Base-by-base conservation (phyloP, 2,113 vertebrate species). In the Atherinomorus stipes region DNA sequence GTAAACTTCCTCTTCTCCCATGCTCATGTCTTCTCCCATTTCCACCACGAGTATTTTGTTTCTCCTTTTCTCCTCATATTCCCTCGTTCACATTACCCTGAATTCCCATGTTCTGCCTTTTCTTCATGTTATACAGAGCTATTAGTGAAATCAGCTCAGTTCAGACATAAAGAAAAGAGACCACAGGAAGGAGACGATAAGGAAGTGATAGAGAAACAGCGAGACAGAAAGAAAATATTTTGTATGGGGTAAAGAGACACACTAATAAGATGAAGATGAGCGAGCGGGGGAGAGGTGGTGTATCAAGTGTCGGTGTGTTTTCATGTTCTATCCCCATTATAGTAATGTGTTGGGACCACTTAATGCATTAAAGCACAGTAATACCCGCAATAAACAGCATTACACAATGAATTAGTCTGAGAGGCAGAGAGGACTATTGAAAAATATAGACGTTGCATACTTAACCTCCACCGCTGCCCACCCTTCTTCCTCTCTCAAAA, bases 281-380 rank as follows among this genome's bases (percentile, higher is more conserved):
- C 53, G 67, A 82, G 73, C 38, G 16, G 12, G 49, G 44, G 69
- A 74, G 74, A 67, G 67, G 64, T 4, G 52, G 76, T 85, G 86
- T 92, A 95, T 95, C 94, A 85, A 91, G 91, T 96, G 95, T 94
- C 95, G 88, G 78, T 68, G 28, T 94, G 94, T 95, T 95, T 95
- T 95, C 94, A 94, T 93, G 93, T 91, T 93, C 75, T 64, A 74
- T 73, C 66, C 61, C 94, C 93, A 95, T 96, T 96, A 95, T 93
- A 89, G 91, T 96, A 96, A 96, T 95, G 95, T 94, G 94, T 93
- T 83, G 70, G 84, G 76, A 86, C 93, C 94, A 95, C 94, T 95
- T 95, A 92, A 91, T 93, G 90, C 85, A 90, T 85, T 77, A 87
- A 90, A 90, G 89, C 76, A 88, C 81, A 44, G 75, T 71, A 84